Evolutionary conservation across 2,797 vertebrate species (phyloP), one percentile per base, ranked within the genome.

Genomic region (Loris lydekkerianus): DNA sequence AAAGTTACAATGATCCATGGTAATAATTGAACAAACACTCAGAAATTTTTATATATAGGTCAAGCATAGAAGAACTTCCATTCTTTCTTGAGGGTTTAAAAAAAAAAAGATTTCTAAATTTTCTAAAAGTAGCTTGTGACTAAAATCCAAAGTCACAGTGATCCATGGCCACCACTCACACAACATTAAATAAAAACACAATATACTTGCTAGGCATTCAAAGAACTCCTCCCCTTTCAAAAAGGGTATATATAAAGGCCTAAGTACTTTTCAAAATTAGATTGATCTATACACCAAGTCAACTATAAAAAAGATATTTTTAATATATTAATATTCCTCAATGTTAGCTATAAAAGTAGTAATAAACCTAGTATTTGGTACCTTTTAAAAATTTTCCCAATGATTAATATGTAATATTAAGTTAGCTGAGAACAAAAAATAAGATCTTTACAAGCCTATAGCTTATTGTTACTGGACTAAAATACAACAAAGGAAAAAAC

Each of bases 261-360:
- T n/a, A n/a, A 67, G 31, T n/a, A 86, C 3, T 46, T 93, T 70
- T n/a, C 56, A 76, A 80, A 83, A 83, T 43, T 40, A 78, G 7
- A 15, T 60, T 84, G 25, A 91, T 29, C 53, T 81, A 76, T 4
- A 70, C 34, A 49, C 7, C 65, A 81, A 91, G 20, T 31, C 34
- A 83, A 89, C n/a, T 49, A 93, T 29, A 63, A 76, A 93, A 65
- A 73, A 94, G 29, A 77, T 13, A 80, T 27, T 76, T 75, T 40
- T 29, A 31, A 27, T 40, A 72, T 25, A n/a, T 88, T 82, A 77
- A 34, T 49, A 58, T 43, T 65, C 23, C 49, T 53, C 84, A 77
- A 21, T 9, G 46, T 13, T 10, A 69, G 18, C 67, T 91, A 40
- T 1, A 85, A 60, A 82, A 23, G 53, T 25, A 85, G 4, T 34